Conservation (phyloP, 2,113 vertebrate species). For the Collichthys lucidus region DNA sequence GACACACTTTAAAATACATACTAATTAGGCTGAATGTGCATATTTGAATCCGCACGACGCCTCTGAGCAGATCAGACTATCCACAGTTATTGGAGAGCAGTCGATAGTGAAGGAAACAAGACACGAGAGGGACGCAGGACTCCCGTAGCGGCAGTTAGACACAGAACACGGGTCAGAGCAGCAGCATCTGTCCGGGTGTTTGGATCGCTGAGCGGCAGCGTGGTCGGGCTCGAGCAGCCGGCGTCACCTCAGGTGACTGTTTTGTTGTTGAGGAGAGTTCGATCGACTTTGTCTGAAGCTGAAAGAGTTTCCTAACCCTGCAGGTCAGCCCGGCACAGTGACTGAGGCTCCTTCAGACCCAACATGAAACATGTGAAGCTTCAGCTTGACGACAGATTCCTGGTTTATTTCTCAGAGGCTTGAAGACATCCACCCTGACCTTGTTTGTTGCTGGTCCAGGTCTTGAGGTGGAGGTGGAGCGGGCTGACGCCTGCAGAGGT, state of each 20-base stretch:
- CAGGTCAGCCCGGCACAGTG: constrained; percentile 4
- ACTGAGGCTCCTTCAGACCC: background rate
- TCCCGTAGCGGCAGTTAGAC: constrained; percentile 1
- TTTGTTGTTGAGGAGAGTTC: constrained; percentile 7
- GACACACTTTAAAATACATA: constrained; percentile 28
- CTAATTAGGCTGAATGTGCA: constrained; percentile 19
- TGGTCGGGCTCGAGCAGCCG: background rate
- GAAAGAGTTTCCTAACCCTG: constrained; percentile 7
- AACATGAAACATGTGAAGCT: background rate
- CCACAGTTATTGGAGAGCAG: background rate
- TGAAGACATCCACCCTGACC: too few relatives aligned
- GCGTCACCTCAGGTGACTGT: constrained; percentile 35
- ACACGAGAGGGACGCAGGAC: background rate
- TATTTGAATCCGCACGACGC: constrained; percentile 9
- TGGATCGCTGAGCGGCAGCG: background rate
- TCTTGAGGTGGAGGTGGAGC: too few relatives aligned
- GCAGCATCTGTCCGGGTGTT: background rate
- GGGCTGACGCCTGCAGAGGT: too few relatives aligned
- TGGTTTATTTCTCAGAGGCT: too few relatives aligned
- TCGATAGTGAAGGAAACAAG: background rate
- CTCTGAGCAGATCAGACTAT: constrained; percentile 17
- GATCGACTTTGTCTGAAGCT: background rate
- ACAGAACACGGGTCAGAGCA: background rate
- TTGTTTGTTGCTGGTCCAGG: too few relatives aligned
- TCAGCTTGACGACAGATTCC: background rate